A percentile compares a stretch with the other conserved stretches of the same genome.
Conservation (phyloP, 30 jellyfish, hydroid and myxozoan genomes). For the Aurelia sp. region DNA sequence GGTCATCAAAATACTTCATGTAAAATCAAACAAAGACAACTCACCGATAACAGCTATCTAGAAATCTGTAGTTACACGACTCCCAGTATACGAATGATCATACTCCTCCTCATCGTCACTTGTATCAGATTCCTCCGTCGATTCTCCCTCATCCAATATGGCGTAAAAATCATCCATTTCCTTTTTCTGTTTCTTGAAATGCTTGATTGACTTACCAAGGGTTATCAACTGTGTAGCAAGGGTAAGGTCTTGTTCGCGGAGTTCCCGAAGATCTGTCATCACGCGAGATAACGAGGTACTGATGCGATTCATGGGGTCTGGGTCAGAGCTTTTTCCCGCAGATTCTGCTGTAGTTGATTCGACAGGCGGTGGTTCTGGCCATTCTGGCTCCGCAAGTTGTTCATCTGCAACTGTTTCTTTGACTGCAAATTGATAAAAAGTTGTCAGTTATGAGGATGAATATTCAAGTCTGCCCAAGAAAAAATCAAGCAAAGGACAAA, state of each 20-base stretch:
- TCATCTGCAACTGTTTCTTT: background rate
- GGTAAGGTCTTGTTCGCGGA: conserved; percentile 81
- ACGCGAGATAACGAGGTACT: conserved; percentile 80
- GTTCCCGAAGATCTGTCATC: conserved; percentile 80
- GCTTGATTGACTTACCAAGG: conserved; percentile 85
- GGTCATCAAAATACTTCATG: no score
- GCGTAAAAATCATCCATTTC: conserved; percentile 72
- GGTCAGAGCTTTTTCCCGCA: conserved; percentile 22
- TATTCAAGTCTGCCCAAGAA: no score
- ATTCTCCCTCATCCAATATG: conserved; percentile 31
- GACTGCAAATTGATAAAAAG: background rate
- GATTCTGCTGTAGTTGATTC: background rate
- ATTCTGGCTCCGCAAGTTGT: background rate
- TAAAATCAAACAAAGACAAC: background rate
- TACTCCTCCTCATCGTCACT: conserved; percentile 66
- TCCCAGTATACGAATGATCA: background rate
- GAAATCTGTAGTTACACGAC: conserved; percentile 51
- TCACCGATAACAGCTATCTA: conserved; percentile 3
- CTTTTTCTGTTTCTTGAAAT: conserved; percentile 73
- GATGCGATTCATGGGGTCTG: conserved; percentile 71
- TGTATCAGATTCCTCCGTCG: conserved; percentile 55
- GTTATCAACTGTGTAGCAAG: conserved; percentile 83
- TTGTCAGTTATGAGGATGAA: no score
- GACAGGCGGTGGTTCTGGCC: background rate
- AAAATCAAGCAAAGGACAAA: no score